Percentiles rank a stretch among this genome's conserved stretches.
These are phyloP conservation scores for Ladona fulva DNA, from an alignment of 1,140 invertebrate species.

Conservation along the genomic window DNA sequence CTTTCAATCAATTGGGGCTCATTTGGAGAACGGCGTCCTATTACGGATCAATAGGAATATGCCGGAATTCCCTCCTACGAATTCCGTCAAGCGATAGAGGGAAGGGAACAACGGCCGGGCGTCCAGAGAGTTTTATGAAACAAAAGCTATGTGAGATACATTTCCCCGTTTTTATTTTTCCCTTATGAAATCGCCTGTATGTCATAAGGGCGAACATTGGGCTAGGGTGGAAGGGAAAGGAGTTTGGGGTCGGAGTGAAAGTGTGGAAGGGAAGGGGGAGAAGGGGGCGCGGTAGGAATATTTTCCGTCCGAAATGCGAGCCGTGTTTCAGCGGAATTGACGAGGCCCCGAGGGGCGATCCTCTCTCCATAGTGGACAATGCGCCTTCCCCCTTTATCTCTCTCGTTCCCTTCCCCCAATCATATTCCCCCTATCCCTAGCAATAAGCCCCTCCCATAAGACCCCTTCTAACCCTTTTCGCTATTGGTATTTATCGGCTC, in stretches of 20 bases:
- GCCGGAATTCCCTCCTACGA: not conserved
- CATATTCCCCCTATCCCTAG: not conserved
- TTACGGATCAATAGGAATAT: not conserved
- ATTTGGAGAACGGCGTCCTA: not conserved
- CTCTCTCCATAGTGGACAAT: slow-evolving; percentile 3
- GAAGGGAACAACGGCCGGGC: not conserved
- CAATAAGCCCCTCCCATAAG: not conserved
- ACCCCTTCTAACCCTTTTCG: not conserved
- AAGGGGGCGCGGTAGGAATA: not conserved
- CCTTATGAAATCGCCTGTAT: slow-evolving; percentile 9
- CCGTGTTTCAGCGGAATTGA: slow-evolving; percentile 3
- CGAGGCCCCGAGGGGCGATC: not conserved
- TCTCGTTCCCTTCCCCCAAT: not conserved
- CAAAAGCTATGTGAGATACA: not conserved
- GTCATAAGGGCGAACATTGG: not conserved
- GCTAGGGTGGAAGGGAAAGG: not conserved
- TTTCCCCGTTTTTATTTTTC: not conserved
- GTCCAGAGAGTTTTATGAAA: not conserved
- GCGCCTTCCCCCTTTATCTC: not conserved
- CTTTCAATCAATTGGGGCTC: not conserved
- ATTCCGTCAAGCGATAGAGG: not conserved
- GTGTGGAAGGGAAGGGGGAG: not conserved
- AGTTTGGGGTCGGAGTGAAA: not conserved
- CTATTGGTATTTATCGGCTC: not conserved
- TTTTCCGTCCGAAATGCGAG: not conserved